Evolutionary conservation across 2,888 invertebrate species (phyloP).

Genomic region (Nyleta sp.): DNA sequence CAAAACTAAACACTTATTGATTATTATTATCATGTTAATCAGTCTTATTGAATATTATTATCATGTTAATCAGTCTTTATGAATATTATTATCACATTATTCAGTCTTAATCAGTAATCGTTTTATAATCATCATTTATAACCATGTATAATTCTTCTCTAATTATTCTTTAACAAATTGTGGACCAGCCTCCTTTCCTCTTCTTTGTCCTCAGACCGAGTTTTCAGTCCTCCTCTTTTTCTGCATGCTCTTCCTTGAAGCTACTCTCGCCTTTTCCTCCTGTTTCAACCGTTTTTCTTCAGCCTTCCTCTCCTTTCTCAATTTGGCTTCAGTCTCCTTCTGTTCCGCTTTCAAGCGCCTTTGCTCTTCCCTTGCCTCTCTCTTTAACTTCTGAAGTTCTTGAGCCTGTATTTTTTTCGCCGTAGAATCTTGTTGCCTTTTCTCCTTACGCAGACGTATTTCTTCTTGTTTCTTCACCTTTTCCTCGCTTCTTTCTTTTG

Average conservation of each 20-base stretch:
- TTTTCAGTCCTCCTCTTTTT: not conserved
- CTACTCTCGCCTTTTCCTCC: not conserved
- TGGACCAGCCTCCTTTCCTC: not conserved
- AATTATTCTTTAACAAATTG: not conserved
- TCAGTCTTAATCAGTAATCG: no score
- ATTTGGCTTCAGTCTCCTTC: constrained; percentile 5
- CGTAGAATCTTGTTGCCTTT: not conserved
- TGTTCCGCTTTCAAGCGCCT: not conserved
- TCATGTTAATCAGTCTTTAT: no score
- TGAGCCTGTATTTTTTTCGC: not conserved
- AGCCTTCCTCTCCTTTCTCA: not conserved
- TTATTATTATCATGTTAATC: no score
- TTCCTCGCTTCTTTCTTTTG: constrained; percentile 3
- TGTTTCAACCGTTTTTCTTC: not conserved
- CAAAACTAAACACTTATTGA: no score
- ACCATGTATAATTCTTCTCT: no score
- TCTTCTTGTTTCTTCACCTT: not conserved
- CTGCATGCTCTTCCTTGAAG: not conserved
- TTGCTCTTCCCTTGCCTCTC: not conserved
- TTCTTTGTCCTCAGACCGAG: not conserved
- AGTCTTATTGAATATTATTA: no score
- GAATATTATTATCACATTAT: no score
- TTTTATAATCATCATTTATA: no score
- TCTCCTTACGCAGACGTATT: not conserved
- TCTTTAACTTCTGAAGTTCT: not conserved